Base-by-base conservation (phyloP, 2,797 vertebrate species). In the Chloroceryle amazona region DNA sequence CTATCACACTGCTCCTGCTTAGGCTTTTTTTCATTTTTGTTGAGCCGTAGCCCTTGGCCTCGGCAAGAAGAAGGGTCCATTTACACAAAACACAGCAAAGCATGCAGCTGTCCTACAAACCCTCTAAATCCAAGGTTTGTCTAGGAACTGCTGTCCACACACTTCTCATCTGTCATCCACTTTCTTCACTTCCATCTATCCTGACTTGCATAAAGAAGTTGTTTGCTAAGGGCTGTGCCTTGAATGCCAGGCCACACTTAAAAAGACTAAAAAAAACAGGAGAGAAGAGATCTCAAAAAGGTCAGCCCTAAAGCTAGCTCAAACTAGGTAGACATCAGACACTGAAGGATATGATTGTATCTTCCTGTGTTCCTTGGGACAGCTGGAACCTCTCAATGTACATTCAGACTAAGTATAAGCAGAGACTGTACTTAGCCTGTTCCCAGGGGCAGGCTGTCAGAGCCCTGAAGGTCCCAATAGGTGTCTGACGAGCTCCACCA, bases 11-110 rank as follows among this genome's bases (percentile, higher is more conserved):
- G 15, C 0, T 1, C 26, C 33, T 60, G 10, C 29, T 72, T 62
- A n/a, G 31, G 0, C 13, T 10, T 20, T 49, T 51, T n/a, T 2
- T 6, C 26, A 13, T 0, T 60, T 79, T 75, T 60, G 51, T 13
- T 58, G 52, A 86, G 19, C 17, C 10, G 0, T 28, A 81, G 39
- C 20, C 29, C 35, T 63, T 39, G 23, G 21, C 41, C 57, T 73
- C 16, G 9, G 18, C 10, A 57, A 81, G 37, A 86, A 11, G 39
- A 75, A 81, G 81, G 25, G 23, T 67, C 62, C 60, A 9, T 33
- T 15, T 55, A 47, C 3, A 55, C 13, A 90, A 55, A 10, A 55
- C 16, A 51, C 3, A 58, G 23, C 60, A 72, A 81, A 82, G 8
- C 33, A 58, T 4, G 4, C 26, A n/a, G 8, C 41, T 81, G 46